phyloP scores from a whole-genome alignment of 2,797 vertebrate genomes.

The Hirundo rustica region DNA sequence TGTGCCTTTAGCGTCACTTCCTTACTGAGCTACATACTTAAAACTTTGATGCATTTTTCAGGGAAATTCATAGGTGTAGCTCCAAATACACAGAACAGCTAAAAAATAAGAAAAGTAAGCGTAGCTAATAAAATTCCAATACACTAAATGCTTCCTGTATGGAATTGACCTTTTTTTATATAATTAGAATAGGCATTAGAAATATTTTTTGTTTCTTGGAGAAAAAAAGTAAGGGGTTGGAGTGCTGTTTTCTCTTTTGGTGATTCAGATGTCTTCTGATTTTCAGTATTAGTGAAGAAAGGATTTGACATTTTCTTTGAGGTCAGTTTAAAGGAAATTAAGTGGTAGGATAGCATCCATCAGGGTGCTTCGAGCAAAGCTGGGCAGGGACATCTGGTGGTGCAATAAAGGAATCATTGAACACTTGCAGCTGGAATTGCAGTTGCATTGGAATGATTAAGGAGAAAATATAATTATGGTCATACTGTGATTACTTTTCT shows the following conservation, averaged over 20 bases:
- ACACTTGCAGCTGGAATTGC: background rate
- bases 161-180: background rate
- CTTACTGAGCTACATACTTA: background rate
- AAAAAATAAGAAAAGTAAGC: background rate
- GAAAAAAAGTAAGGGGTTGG: background rate
- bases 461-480: background rate
- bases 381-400: conserved; percentile 77
- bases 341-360: background rate
- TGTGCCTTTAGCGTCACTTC: background rate
- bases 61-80: background rate
- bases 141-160: background rate
- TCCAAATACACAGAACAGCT: background rate
- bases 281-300: background rate
- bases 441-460: background rate
- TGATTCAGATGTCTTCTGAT: background rate
- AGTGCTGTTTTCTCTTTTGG: background rate
- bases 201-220: background rate
- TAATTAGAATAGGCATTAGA: background rate
- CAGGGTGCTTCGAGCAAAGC: background rate
- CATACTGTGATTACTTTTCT: background rate
- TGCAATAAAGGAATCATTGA: conserved; percentile 17
- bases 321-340: background rate
- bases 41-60: background rate
- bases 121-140: background rate
- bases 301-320: background rate